These are phyloP conservation scores for Drosophila lacicola DNA, from an alignment of 2,888 invertebrate genomes.

Conservation along the genomic window DNA sequence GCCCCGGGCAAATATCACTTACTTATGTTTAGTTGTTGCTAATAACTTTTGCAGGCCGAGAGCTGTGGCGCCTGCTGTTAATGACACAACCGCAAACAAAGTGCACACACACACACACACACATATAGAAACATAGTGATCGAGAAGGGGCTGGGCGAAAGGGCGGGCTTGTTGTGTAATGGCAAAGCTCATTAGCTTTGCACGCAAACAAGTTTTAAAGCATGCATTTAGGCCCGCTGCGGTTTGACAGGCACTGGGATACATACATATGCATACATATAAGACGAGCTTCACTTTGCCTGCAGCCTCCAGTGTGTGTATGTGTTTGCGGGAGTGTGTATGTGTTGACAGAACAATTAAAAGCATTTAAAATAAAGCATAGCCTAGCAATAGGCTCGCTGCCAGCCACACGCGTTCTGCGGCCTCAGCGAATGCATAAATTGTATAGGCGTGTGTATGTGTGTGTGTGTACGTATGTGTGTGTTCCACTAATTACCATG, in stretches of 20 bases:
- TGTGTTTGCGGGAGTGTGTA: constrained; percentile 19
- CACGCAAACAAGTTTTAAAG: constrained; percentile 80
- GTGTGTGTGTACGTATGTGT: constrained; percentile 28
- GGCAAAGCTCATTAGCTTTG: constrained; percentile 82
- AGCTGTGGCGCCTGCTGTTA: constrained; percentile 78
- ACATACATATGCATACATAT: constrained; percentile 23
- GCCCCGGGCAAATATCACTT: constrained; percentile 76
- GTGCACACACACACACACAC: constrained; percentile 58
- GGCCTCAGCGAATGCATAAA: constrained; percentile 73
- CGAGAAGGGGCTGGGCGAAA: constrained; percentile 5
- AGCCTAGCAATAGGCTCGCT: constrained; percentile 65
- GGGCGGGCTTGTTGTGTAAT: constrained; percentile 70
- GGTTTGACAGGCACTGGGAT: constrained; percentile 70
- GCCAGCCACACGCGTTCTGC: constrained; percentile 53
- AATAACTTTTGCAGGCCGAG: constrained; percentile 73
- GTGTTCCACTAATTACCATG: constrained; percentile 76
- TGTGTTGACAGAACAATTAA: constrained; percentile 81
- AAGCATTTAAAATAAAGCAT: constrained; percentile 81
- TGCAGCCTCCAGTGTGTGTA: constrained; percentile 32
- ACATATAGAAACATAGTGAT: constrained; percentile 23
- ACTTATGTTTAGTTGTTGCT: constrained; percentile 77
- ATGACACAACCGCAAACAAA: constrained; percentile 82
- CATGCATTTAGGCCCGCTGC: constrained; percentile 79
- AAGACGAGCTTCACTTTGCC: constrained; percentile 41
- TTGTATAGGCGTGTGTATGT: constrained; percentile 43